These are phyloP conservation scores for Melanotaenia nigrans DNA, from an alignment of 2,797 vertebrate species.

Conservation along the genomic window DNA sequence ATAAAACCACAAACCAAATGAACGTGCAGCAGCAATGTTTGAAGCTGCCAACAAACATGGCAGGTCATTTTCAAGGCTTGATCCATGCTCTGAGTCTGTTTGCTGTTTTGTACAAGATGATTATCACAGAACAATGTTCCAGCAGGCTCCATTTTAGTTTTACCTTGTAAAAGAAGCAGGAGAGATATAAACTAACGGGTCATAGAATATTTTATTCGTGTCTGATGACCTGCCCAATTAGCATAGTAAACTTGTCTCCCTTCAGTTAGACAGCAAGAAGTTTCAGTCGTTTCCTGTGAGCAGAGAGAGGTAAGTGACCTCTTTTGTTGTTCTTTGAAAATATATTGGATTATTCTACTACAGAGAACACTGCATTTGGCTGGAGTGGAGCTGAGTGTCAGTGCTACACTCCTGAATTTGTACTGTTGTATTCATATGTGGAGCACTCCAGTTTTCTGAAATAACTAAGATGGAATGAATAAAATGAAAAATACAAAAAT, in stretches of 20 bases:
- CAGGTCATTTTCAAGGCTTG: slow-evolving; percentile 1
- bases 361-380: slow-evolving; percentile 37
- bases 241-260: slow-evolving; percentile 55
- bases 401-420: slow-evolving; percentile 6
- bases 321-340: slow-evolving; percentile 45
- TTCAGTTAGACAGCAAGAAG: slow-evolving; percentile 38
- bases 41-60: slow-evolving; percentile 4
- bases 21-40: slow-evolving; percentile 38
- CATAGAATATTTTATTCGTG: slow-evolving; percentile 55
- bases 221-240: slow-evolving; percentile 67
- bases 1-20: slow-evolving; percentile 39
- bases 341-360: slow-evolving; percentile 28
- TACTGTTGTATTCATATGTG: neutral
- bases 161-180: slow-evolving; percentile 7
- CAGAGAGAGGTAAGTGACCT: slow-evolving; percentile 19
- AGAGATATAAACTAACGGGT: slow-evolving; percentile 14
- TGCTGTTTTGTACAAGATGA: slow-evolving; percentile 18
- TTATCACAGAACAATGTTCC: slow-evolving; percentile 19
- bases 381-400: slow-evolving; percentile 6
- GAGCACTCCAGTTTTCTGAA: neutral
- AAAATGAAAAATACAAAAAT: too few species aligned
- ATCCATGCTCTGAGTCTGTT: slow-evolving; percentile 10
- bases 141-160: slow-evolving; percentile 23
- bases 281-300: slow-evolving; percentile 55
- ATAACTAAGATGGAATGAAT: too few species aligned